These are phyloP conservation scores for Cephus pygmeus DNA, from an alignment of 2,888 invertebrate species.

Conservation along the genomic window DNA sequence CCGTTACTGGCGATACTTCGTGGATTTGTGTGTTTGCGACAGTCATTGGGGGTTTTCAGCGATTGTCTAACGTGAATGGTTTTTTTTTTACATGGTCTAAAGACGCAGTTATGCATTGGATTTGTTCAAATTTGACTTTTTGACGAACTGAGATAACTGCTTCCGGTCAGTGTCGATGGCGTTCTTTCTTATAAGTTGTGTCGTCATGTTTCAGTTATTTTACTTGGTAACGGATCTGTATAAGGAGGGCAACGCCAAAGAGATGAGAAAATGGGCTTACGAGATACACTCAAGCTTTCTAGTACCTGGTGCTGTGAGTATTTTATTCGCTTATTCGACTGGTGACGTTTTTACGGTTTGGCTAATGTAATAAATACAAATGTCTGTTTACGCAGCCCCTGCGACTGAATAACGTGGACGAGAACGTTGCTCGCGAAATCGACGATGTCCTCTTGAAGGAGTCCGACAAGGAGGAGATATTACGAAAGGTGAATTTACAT, in stretches of 20 bases:
- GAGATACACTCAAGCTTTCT: slow-evolving; percentile 98
- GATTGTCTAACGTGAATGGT: not conserved
- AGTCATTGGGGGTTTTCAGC: not conserved
- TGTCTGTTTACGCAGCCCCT: slow-evolving; percentile 74
- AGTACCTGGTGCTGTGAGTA: slow-evolving; percentile 85
- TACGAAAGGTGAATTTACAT: slow-evolving; percentile 75
- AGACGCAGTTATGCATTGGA: not conserved
- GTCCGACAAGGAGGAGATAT: slow-evolving; percentile 88
- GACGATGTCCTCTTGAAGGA: slow-evolving; percentile 87
- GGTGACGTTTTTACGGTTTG: slow-evolving; percentile 10
- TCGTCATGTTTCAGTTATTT: slow-evolving; percentile 72
- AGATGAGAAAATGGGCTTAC: slow-evolving; percentile 98
- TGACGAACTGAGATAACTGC: not conserved
- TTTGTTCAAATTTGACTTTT: not conserved
- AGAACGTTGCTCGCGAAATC: slow-evolving; percentile 89
- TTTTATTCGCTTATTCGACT: slow-evolving; percentile 25
- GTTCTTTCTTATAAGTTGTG: not conserved
- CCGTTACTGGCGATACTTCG: not conserved
- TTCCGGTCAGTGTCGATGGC: not conserved
- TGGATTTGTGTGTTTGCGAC: not conserved
- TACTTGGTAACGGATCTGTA: slow-evolving; percentile 93
- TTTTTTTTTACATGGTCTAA: not conserved
- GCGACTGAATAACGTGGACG: slow-evolving; percentile 83
- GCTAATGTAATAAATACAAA: not conserved
- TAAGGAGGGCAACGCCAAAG: slow-evolving; percentile 85